Base-by-base conservation (phyloP, 2,888 invertebrate genomes). In the Drosophila testacea region DNA sequence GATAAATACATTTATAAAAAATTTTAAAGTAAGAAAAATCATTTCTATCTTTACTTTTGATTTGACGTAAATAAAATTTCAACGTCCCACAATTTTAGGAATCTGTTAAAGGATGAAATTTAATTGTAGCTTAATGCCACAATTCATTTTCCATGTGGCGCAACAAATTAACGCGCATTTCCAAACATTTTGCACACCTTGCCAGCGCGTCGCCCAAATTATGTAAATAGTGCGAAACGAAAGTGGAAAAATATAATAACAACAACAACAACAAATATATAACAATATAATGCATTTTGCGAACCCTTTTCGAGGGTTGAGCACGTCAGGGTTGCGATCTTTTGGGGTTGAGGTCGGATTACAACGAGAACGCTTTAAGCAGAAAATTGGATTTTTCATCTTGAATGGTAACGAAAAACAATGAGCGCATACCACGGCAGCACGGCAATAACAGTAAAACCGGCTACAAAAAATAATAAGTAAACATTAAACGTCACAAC, bases 311-410 rank as follows among this genome's bases (percentile, higher is more conserved):
- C 54, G 10, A 48, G 51, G 44, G 32, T 64, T 27, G 22, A 41
- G 48, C 27, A 55, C 34, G 64, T 59, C 47, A 55, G 34, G 41
- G 32, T 36, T 22, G 39, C 16, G 39, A 48, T 48, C 48, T 66
- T 65, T 59, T 16, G 16, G 46, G 30, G 52, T 34, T 46, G 71
- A 44, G 70, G 70, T 73, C 70, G 83, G 75, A 83, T 83, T 85
- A 85, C 83, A 73, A 38, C 28, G 38, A 67, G 73, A 87, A 87
- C 70, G 79, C 85, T 87, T 79, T 67, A 79, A 76, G 85, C 76
- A 85, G 88, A 85, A 86, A 86, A 86, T 86, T 86, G 85, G 85
- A 85, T 85, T 85, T 87, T 87, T 84, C 73, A 75, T 83, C 74
- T 86, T 79, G 81, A 75, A 72, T 69, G 62, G 54, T 66, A 83